These are phyloP conservation scores for Epirrita christyi DNA, from an alignment of 2,888 invertebrate species.

Conservation along the genomic window DNA sequence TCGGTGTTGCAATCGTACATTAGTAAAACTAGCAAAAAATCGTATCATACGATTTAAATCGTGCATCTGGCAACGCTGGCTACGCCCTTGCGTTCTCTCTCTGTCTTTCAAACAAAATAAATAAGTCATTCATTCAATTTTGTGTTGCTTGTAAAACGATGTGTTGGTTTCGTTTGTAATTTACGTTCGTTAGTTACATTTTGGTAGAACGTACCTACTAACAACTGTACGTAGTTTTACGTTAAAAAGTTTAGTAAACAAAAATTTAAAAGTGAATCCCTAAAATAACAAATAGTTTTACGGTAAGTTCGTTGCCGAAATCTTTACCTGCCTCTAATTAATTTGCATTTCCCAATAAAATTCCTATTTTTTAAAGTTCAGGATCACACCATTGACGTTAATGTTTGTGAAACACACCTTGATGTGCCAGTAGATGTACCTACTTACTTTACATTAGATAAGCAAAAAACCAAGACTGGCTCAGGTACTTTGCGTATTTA, in stretches of 20 bases:
- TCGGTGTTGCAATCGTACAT: no score
- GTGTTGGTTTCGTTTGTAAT: not conserved
- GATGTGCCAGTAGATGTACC: not conserved
- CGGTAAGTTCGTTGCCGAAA: not conserved
- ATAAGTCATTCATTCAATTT: not conserved
- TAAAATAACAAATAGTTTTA: not conserved
- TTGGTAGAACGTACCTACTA: no score
- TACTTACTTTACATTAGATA: no score
- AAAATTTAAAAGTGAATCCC: not conserved
- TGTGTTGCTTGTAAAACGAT: not conserved
- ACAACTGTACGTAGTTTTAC: not conserved
- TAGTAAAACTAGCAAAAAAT: no score
- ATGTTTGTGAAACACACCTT: constrained; percentile 1
- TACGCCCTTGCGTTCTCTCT: constrained; percentile 4
- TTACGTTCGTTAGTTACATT: not conserved
- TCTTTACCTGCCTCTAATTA: not conserved
- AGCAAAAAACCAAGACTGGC: no score
- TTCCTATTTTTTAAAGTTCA: not conserved
- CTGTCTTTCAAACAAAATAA: not conserved
- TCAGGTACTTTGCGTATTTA: no score
- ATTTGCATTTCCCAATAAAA: not conserved
- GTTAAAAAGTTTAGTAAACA: not conserved
- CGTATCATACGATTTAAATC: no score
- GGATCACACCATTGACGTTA: not conserved
- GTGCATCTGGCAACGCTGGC: no score